Evolutionary conservation across 2,797 vertebrate species (phyloP), one percentile per base, ranked within the genome.

Genomic region (Malurus leucopterus): DNA sequence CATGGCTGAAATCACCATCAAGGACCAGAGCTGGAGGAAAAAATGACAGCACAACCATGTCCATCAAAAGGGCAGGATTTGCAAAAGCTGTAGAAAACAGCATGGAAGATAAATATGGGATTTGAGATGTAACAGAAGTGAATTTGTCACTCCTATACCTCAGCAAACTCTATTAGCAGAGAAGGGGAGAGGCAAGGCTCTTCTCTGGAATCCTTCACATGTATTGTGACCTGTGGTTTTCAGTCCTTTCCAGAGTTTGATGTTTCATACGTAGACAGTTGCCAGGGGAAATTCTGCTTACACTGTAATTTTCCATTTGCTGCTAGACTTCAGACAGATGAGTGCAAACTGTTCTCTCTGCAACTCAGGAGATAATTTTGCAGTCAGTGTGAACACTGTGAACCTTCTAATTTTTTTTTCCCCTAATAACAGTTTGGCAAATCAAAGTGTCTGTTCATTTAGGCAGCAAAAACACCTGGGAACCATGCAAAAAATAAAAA

Each of bases 271-370:
- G 3, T 36, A 92, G 79, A 58, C 83, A 92, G 92, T 92, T 92
- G 70, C 94, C 89, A 89, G 58, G 77, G 69, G 71, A 44, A 91
- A 82, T 91, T 91, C 71, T 91, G 92, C 90, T 95, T 95, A 86
- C 76, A 76, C 73, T 1, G 4, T 87, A 76, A 76, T 92, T 95
- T 94, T 93, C 88, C 86, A 59, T 93, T 94, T 81, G 89, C 90
- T 84, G 89, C 61, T 50, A 68, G 73, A 64, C 62, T 94, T 89
- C 93, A 95, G 92, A 50, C 64, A 86, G 89, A 84, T 34, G 83
- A 95, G 89, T 86, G 91, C 91, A 89, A 89, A 94, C 83, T 88
- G 85, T 92, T 93, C 87, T 62, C 73, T 73, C 85, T 88, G 92
- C 74, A 86, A 54, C 86, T 94, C 73, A 46, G 80, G 91, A 92